Conservation (phyloP, 1,140 invertebrate species). For the Drosophila pallidifrons region DNA sequence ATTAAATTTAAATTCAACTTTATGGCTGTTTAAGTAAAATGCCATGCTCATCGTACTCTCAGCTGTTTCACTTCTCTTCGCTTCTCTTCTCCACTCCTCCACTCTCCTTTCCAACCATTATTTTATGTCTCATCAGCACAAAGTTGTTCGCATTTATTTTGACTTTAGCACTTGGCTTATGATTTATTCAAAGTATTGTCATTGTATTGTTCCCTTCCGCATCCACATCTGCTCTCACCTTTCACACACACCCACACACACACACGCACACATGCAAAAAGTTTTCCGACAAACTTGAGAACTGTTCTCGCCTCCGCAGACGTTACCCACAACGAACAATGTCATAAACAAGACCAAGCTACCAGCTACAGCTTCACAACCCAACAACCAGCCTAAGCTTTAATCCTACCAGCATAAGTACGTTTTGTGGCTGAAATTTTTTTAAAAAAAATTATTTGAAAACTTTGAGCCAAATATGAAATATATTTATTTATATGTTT, state of each 20-base stretch:
- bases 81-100: not conserved
- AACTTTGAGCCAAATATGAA: constrained; percentile 57
- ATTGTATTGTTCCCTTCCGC: constrained; percentile 42
- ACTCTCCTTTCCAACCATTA: not conserved
- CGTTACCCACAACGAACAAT: constrained; percentile 29
- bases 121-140: constrained; percentile 41
- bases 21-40: constrained; percentile 17
- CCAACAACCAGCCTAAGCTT: constrained; percentile 27
- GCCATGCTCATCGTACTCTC: constrained; percentile 7
- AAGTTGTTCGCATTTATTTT: constrained; percentile 26
- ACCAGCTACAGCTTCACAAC: not conserved
- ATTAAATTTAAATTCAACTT: constrained; percentile 40
- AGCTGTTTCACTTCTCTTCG: not conserved
- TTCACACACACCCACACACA: not conserved
- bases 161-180: constrained; percentile 54
- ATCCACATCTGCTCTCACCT: not conserved
- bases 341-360: constrained; percentile 58
- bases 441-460: constrained; percentile 78
- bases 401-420: constrained; percentile 34
- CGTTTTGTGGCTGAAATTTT: constrained; percentile 19
- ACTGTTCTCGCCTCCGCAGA: constrained; percentile 54
- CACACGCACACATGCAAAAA: constrained; percentile 33
- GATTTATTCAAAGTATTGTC: constrained; percentile 80
- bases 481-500: constrained; percentile 25
- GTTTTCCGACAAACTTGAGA: constrained; percentile 60